These are phyloP conservation scores for Arctocebus calabarensis DNA, from an alignment of 2,797 vertebrate species.

Conservation along the genomic window DNA sequence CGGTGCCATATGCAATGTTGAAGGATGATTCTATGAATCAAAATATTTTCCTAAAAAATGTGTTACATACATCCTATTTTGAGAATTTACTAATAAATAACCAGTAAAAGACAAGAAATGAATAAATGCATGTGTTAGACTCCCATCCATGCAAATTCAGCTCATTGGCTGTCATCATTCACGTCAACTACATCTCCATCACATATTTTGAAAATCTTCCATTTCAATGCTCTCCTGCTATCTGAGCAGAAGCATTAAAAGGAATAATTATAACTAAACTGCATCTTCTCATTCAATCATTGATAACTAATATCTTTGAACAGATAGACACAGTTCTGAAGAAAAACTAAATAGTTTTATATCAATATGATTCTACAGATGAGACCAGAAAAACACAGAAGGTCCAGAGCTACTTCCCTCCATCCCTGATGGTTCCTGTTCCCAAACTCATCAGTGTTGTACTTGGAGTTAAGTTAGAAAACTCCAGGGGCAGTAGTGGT, in stretches of 20 bases:
- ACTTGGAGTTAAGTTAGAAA: not conserved
- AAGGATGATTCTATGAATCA: not conserved
- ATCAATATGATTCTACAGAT: not conserved
- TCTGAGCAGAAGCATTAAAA: not conserved
- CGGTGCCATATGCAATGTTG: not conserved
- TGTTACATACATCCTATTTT: slow-evolving; percentile 11
- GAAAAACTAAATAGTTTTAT: not conserved
- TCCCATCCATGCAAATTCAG: not conserved
- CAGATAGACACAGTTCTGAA: not conserved
- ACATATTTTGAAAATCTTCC: not conserved
- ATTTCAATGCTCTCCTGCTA: not conserved
- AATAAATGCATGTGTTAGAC: not conserved
- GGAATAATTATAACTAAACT: not conserved
- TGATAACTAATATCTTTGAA: slow-evolving; percentile 7
- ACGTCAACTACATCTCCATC: not conserved
- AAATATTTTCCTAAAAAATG: slow-evolving; percentile 56
- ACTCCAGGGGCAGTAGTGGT: not conserved
- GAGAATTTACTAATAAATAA: slow-evolving; percentile 19
- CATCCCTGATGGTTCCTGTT: not conserved
- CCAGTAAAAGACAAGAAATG: not conserved
- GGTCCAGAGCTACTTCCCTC: not conserved
- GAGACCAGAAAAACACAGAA: not conserved
- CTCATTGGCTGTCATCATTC: not conserved
- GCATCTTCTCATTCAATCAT: not conserved
- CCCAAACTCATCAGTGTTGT: not conserved